Base-by-base conservation (phyloP, 2,113 vertebrate species). In the Deroptyus accipitrinus region DNA sequence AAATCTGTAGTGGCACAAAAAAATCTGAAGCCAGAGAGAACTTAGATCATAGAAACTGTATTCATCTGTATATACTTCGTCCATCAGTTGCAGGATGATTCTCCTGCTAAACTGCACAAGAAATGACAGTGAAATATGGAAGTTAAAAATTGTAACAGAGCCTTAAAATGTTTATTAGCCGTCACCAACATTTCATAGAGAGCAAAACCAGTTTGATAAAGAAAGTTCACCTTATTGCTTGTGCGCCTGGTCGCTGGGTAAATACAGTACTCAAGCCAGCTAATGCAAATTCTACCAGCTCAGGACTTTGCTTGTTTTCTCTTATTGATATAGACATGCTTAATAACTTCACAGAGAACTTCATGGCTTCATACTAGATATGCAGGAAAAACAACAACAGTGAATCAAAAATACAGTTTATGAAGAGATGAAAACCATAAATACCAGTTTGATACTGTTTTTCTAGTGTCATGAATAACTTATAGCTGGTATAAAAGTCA, bases 361-460 rank as follows among this genome's bases (percentile, higher is more conserved):
- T 99, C 98, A 99, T 98, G 95, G 99, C 98, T 97, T 99, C 99
- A 98, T 99, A 99, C 99, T 99, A 98, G 74, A 78, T 35, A 97
- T 75, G 67, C 27, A 86, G 86, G 84, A 87, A 84, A 95, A 72
- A 91, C 44, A 91, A 83, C 20, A 62, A 73, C 10, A 90, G 25
- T 13, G 4, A 18, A 31, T 62, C 31, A 83, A 4, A 83, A 75
- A 78, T 13, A 88, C 13, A 54, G 25, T 73, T 91, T 70, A 82
- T 28, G 14, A 88, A 51, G 33, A 51, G 8, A 81, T 41, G 18
- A 92, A 70, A 88, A 46, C 2, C 17, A 73, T 5, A 59, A 79
- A 4, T 30, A 46, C 2, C 7, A 28, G 13, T 44, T 70, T n/a
- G 11, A 75, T 63, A 49, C 9, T 49, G 30, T 9, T 46, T 68